Conservation (phyloP, 2,888 invertebrate genomes). For the Ectropis crepuscularia region DNA sequence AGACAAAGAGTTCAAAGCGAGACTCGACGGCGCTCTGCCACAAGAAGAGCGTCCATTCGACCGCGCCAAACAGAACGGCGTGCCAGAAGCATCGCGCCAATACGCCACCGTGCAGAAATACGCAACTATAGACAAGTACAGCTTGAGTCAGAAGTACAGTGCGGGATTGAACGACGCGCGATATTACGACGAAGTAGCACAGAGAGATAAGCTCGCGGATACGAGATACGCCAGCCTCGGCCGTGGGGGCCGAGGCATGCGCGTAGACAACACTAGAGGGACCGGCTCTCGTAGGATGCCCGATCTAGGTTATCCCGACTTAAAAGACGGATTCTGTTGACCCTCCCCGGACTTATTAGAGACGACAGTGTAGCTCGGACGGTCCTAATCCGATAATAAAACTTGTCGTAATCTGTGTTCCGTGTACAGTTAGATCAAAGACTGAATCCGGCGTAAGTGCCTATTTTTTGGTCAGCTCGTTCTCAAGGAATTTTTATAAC, state of each 20-base stretch:
- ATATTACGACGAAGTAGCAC: slow-evolving; percentile 81
- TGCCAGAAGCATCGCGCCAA: slow-evolving; percentile 71
- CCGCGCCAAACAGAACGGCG: slow-evolving; percentile 82
- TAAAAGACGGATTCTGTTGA: slow-evolving; percentile 91
- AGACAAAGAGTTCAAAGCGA: slow-evolving; percentile 85
- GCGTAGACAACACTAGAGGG: slow-evolving; percentile 69
- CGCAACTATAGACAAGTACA: slow-evolving; percentile 83
- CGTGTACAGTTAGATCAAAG: slow-evolving; percentile 72
- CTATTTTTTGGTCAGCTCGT: slow-evolving; percentile 62
- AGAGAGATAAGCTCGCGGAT: slow-evolving; percentile 80
- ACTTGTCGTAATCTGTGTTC: slow-evolving; percentile 52
- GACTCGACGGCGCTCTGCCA: slow-evolving; percentile 83
- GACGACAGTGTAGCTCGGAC: slow-evolving; percentile 71
- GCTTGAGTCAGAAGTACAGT: slow-evolving; percentile 82
- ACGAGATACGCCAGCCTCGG: slow-evolving; percentile 81
- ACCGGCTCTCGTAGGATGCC: slow-evolving; percentile 78
- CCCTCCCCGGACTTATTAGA: slow-evolving; percentile 82
- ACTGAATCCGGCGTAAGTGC: slow-evolving; percentile 80
- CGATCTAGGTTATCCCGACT: slow-evolving; percentile 83
- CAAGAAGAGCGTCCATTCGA: slow-evolving; percentile 86
- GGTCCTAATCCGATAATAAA: slow-evolving; percentile 49
- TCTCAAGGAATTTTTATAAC: slow-evolving; percentile 23
- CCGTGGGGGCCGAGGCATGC: slow-evolving; percentile 70
- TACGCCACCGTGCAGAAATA: slow-evolving; percentile 83
- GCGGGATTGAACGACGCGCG: slow-evolving; percentile 81